Conservation (phyloP, 2,113 vertebrate genomes). For the Progne subis region DNA sequence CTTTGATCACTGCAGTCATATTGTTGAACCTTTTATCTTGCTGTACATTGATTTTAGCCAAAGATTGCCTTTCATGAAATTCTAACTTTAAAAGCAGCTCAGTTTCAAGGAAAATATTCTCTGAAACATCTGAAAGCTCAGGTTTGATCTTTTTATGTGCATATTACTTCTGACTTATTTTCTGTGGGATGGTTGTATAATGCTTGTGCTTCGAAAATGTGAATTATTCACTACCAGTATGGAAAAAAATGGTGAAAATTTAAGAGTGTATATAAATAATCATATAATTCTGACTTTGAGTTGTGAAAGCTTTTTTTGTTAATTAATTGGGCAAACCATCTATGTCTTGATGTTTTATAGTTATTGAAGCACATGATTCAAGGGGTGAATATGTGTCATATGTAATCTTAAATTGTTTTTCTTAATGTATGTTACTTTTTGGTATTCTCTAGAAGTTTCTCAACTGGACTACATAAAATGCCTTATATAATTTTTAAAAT, state of each 20-base stretch:
- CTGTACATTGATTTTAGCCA: constrained; percentile 66
- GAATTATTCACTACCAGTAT: not conserved
- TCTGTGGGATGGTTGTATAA: not conserved
- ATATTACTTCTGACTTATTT: constrained; percentile 48
- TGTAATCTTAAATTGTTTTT: not conserved
- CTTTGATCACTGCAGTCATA: constrained; percentile 64
- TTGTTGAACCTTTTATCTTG: constrained; percentile 64
- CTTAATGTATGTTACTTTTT: not conserved
- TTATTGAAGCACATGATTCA: not conserved
- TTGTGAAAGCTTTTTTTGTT: not conserved
- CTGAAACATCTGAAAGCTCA: constrained; percentile 50
- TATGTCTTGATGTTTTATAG: not conserved
- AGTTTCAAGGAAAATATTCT: constrained; percentile 45
- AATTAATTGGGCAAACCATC: not conserved
- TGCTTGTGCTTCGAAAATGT: not conserved
- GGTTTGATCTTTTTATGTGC: constrained; percentile 57
- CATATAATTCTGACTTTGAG: not conserved
- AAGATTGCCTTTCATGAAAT: constrained; percentile 61
- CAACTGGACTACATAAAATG: not conserved
- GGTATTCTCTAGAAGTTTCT: not conserved
- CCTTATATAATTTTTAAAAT: not conserved
- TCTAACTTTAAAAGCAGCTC: constrained; percentile 54
- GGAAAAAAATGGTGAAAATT: not conserved
- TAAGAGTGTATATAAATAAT: not conserved
- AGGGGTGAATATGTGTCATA: not conserved